phyloP scores from a whole-genome alignment of 2,113 vertebrate genomes.

The Silurus asotus region DNA sequence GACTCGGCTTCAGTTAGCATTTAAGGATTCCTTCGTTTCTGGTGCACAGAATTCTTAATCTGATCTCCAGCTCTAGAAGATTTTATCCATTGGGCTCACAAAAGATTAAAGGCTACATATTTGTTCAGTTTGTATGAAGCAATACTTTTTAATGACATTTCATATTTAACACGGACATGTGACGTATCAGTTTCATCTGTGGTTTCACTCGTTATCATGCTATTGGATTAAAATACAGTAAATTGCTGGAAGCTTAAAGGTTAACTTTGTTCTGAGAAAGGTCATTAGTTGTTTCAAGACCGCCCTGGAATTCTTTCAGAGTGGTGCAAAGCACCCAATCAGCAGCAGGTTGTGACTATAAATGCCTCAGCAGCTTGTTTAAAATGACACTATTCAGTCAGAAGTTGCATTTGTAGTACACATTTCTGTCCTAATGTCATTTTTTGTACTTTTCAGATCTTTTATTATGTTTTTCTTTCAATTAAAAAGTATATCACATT shows the following conservation, averaged over 20 bases:
- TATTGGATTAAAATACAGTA: not conserved
- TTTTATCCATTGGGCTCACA: not conserved
- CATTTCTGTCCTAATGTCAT: not conserved
- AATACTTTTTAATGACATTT: not conserved
- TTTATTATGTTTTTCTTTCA: not conserved
- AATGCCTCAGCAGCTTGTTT: conserved; percentile 23
- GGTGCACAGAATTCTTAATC: conserved; percentile 22
- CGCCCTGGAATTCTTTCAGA: conserved; percentile 21
- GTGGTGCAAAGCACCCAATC: not conserved
- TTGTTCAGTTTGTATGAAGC: not conserved
- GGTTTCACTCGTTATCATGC: not conserved
- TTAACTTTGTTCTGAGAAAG: conserved; percentile 20
- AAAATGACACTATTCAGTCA: conserved; percentile 13
- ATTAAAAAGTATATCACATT: not conserved
- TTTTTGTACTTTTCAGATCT: not conserved
- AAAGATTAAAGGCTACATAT: not conserved
- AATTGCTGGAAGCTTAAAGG: not conserved
- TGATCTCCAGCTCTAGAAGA: not conserved
- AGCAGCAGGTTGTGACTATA: not conserved
- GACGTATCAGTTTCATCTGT: not conserved
- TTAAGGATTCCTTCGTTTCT: not conserved
- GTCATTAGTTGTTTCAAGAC: not conserved
- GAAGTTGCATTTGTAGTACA: not conserved
- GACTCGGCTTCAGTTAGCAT: not conserved
- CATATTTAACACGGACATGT: not conserved